These are phyloP conservation scores for Otus sunia DNA, from an alignment of 2,113 vertebrate species.

Conservation along the genomic window DNA sequence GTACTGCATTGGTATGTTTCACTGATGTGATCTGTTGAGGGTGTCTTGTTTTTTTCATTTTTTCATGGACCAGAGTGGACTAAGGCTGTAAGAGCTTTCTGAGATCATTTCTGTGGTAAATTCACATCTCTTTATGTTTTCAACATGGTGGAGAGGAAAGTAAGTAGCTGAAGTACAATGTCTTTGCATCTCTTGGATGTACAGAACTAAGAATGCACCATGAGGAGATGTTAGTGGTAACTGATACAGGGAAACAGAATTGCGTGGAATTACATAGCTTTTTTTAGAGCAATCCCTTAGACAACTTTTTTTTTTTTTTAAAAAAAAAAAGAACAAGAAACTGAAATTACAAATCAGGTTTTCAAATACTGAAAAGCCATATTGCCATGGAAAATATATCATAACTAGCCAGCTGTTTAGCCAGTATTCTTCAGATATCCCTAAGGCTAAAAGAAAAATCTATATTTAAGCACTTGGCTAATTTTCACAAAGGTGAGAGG, in stretches of 20 bases:
- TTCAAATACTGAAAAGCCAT: neutral
- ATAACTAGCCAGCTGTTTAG: neutral
- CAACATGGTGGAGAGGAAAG: rapidly evolving
- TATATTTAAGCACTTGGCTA: neutral
- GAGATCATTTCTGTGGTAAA: neutral
- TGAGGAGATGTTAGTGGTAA: neutral
- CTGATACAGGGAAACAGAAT: neutral
- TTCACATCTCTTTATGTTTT: neutral
- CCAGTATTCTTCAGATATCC: neutral
- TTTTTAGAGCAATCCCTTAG: neutral
- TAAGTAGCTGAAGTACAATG: neutral
- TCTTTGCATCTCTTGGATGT: neutral
- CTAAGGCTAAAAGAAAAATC: neutral
- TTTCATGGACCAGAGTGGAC: neutral
- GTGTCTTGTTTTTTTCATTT: neutral
- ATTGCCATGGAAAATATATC: neutral
- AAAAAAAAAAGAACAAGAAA: neutral
- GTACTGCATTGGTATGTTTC: neutral
- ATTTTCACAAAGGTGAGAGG: neutral
- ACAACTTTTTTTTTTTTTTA: neutral
- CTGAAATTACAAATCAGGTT: neutral
- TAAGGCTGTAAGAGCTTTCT: neutral
- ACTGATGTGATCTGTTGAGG: neutral
- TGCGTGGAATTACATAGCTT: neutral
- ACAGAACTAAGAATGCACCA: neutral